phyloP scores from a whole-genome alignment of 2,888 invertebrate genomes.

The Amphipoea oculea region DNA sequence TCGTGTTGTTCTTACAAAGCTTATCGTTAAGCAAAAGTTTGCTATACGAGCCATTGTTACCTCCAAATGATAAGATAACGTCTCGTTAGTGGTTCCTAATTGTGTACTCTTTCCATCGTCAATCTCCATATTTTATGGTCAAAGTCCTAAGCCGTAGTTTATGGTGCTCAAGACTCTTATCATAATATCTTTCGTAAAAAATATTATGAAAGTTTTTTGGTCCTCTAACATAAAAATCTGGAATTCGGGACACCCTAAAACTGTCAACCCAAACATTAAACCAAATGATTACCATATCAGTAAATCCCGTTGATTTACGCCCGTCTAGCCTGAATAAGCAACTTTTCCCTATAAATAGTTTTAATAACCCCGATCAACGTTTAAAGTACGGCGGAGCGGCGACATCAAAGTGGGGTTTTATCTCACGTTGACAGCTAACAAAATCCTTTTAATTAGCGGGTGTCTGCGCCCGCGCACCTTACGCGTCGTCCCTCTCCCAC shows the following conservation, averaged over 20 bases:
- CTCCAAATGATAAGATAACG: slow-evolving; percentile 48
- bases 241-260: slow-evolving; percentile 33
- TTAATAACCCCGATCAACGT: slow-evolving; percentile 66
- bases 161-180: slow-evolving; percentile 19
- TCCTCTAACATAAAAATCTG: slow-evolving; percentile 29
- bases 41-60: slow-evolving; percentile 37
- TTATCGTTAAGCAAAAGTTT: slow-evolving; percentile 24
- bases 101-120: slow-evolving; percentile 37
- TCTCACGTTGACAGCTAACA: slow-evolving; percentile 89
- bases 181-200: slow-evolving; percentile 21
- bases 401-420: slow-evolving; percentile 82
- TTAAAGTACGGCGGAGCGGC: slow-evolving; percentile 75
- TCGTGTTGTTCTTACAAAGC: slow-evolving; percentile 7
- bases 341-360: slow-evolving; percentile 67
- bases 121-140: slow-evolving; percentile 42
- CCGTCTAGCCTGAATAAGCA: slow-evolving; percentile 57
- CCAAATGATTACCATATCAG: slow-evolving; percentile 55
- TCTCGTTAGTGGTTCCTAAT: slow-evolving; percentile 34
- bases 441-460: slow-evolving; percentile 90
- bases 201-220: slow-evolving; percentile 9
- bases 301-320: slow-evolving; percentile 60
- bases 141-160: slow-evolving; percentile 16
- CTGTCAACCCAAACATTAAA: slow-evolving; percentile 50
- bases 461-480: slow-evolving; percentile 71
- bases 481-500: slow-evolving; percentile 77